These are phyloP conservation scores for Frieseomelitta varia DNA, from an alignment of 1,140 invertebrate genomes.

Conservation along the genomic window DNA sequence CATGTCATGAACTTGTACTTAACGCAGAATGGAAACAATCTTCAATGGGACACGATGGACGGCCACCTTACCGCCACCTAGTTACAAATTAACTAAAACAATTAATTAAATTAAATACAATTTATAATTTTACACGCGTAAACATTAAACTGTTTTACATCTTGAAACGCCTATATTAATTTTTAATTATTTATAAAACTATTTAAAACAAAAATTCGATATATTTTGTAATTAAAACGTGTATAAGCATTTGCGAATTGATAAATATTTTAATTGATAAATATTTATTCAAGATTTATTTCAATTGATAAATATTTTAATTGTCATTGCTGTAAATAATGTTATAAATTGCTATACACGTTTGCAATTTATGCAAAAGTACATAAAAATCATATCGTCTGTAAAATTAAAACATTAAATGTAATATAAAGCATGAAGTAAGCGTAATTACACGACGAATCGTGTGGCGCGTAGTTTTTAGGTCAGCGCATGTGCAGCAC, in stretches of 20 bases:
- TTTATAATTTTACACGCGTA: no score
- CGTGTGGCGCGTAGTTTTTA: neutral
- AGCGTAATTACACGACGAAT: neutral
- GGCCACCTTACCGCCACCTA: neutral
- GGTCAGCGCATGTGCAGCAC: constrained; percentile 9
- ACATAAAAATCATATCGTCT: neutral
- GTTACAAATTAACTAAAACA: no score
- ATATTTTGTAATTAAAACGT: neutral
- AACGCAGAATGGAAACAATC: neutral
- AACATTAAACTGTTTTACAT: neutral
- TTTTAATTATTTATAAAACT: neutral
- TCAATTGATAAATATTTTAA: neutral
- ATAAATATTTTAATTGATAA: neutral
- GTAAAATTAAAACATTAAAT: neutral
- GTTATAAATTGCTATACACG: neutral
- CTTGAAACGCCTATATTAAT: neutral
- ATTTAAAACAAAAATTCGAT: neutral
- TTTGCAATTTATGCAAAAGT: neutral
- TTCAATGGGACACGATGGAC: no score
- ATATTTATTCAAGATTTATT: no score
- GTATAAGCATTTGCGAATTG: neutral
- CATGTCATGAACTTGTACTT: neutral
- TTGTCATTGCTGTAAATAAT: no score
- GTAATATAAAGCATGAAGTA: no score
- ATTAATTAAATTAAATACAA: no score